A percentile compares a stretch with the other conserved stretches of the same genome.
phyloP scores from a whole-genome alignment of 1,140 invertebrate genomes.

The Condylostylus longicornis region DNA sequence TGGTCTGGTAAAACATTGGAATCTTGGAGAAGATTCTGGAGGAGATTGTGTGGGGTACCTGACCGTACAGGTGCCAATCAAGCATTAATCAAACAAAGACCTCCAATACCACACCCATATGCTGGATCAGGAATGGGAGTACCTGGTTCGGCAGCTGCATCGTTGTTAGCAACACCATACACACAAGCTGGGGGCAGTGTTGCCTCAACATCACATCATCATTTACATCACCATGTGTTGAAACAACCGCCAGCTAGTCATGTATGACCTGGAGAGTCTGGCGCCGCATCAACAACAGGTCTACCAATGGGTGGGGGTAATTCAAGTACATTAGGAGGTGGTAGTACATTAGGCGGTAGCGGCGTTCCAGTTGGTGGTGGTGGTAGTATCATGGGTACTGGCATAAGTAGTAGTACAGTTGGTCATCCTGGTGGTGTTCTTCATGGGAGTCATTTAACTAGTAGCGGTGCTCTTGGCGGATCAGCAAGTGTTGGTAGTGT shows the following conservation, averaged over 20 bases:
- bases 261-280: conserved; percentile 45
- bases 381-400: conserved; percentile 27
- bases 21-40: conserved; percentile 75
- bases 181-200: conserved; percentile 37
- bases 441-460: too few relatives aligned
- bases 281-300: conserved; percentile 28
- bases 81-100: conserved; percentile 43
- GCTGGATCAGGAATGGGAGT: conserved; percentile 31
- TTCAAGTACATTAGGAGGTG: conserved; percentile 25
- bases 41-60: conserved; percentile 43
- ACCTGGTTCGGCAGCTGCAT: conserved; percentile 28
- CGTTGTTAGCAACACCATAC: conserved; percentile 29
- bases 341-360: conserved; percentile 25
- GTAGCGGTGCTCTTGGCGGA: too few relatives aligned
- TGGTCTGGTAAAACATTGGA: conserved; percentile 93
- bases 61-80: conserved; percentile 39
- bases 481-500: conserved; percentile 10
- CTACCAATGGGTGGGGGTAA: conserved; percentile 21
- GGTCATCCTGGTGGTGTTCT: too few relatives aligned
- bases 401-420: conserved; percentile 31
- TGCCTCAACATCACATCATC: conserved; percentile 49
- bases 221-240: conserved; percentile 52
- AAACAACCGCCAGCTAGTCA: conserved; percentile 54
- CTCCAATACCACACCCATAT: conserved; percentile 35
- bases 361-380: too few relatives aligned